Percentiles rank a stretch among this genome's conserved stretches.
Evolutionary conservation across 2,797 vertebrate species (phyloP).

Genomic region (Rhynchonycteris naso): DNA sequence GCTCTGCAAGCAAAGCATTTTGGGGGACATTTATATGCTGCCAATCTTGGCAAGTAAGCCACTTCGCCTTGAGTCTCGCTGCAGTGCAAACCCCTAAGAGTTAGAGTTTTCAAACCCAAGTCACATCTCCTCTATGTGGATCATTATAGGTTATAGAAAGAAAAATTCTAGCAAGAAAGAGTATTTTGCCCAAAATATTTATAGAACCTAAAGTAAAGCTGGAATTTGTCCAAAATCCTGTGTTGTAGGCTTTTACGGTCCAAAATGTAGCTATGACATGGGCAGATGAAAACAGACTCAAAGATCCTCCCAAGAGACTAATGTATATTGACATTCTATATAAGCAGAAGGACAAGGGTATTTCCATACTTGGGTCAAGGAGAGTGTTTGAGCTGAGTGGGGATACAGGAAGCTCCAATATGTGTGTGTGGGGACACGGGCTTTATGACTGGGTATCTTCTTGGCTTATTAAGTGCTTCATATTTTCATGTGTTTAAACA

Average conservation of each 20-base stretch:
- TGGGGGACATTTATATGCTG: background rate
- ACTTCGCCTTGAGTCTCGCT: background rate
- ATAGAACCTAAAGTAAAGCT: conserved; percentile 21
- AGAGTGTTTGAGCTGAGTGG: background rate
- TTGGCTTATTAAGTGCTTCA: background rate
- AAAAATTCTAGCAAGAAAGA: background rate
- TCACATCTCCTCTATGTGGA: background rate
- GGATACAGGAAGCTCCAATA: background rate
- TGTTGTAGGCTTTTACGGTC: background rate
- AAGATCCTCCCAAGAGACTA: background rate
- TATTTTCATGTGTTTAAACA: background rate
- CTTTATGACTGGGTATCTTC: background rate
- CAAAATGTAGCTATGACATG: background rate
- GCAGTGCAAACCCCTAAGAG: background rate
- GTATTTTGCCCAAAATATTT: background rate
- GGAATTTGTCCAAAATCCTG: background rate
- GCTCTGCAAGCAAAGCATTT: background rate
- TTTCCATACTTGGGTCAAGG: background rate
- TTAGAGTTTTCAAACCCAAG: background rate
- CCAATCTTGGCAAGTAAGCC: background rate
- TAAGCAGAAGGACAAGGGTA: background rate
- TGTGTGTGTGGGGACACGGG: background rate
- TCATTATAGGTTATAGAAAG: background rate
- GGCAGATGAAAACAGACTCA: background rate
- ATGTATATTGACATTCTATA: background rate